phyloP scores from a whole-genome alignment of 2,797 vertebrate species.

The Xenentodon cancila region DNA sequence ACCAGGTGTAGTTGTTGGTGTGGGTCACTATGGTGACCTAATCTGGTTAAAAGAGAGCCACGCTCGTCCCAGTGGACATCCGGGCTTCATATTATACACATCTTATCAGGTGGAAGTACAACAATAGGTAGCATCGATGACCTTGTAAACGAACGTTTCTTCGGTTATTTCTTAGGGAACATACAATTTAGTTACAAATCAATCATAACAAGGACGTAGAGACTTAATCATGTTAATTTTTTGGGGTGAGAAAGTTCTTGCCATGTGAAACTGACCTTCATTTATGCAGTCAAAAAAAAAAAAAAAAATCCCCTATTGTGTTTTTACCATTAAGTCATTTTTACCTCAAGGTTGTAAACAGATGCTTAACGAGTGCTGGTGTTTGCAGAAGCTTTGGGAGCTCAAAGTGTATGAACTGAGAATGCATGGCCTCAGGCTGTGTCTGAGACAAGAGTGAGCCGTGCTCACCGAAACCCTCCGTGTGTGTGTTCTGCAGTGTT shows the following conservation, averaged over 20 bases:
- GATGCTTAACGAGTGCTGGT: slow-evolving; percentile 54
- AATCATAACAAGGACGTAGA: neutral
- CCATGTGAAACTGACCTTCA: slow-evolving; percentile 23
- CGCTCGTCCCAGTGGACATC: too few relatives aligned
- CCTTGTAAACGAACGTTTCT: neutral
- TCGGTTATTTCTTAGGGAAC: neutral
- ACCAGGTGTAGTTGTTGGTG: too few relatives aligned
- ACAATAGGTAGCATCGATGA: neutral
- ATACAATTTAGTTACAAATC: neutral
- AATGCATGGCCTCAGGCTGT: slow-evolving; percentile 58
- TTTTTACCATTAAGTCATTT: slow-evolving; percentile 31
- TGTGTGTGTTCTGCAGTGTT: slow-evolving; percentile 40
- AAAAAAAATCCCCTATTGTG: slow-evolving; percentile 27
- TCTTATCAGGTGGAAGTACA: neutral
- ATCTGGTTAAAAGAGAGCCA: too few relatives aligned
- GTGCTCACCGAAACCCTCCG: slow-evolving; percentile 47
- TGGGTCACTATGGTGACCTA: too few relatives aligned
- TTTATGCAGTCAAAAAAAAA: slow-evolving; percentile 23
- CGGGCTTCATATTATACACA: too few relatives aligned
- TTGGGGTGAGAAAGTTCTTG: slow-evolving; percentile 1
- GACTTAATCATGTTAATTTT: neutral
- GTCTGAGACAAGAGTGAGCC: slow-evolving; percentile 59
- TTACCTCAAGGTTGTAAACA: slow-evolving; percentile 44
- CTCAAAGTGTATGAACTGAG: slow-evolving; percentile 38
- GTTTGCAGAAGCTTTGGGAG: slow-evolving; percentile 36